Evolutionary conservation across 2,888 invertebrate species (phyloP), one percentile per base, ranked within the genome.

Genomic region (Cordylochernes scorpioides): DNA sequence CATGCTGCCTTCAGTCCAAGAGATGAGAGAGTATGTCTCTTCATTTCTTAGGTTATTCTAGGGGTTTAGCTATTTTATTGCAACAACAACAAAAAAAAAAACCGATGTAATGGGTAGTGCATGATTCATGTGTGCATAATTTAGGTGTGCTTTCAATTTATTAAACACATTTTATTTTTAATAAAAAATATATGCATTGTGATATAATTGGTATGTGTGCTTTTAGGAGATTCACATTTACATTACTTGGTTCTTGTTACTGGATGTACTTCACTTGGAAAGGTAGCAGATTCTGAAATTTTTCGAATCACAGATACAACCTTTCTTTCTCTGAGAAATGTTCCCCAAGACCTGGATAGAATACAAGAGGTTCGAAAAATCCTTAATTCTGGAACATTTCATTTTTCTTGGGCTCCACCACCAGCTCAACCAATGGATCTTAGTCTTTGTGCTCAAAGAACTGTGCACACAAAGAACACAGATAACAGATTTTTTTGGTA

Each of bases 401-500:
- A 97, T 52, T 97, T 97, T 54, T 74, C 88, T 0, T 77, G 75
- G 72, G 65, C 65, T 24, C 39, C 50, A 3, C 8, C 18, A 39
- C 59, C 60, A 27, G 45, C 55, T 38, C 39, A 40, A 3, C 61
- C 68, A 27, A 68, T 86, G 49, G 94, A 97, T 60, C 65, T 97
- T 34, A 94, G 88, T 9, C 57, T 91, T 31, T 88, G 86, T 54
- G 77, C 82, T 29, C 94, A 94, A 58, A 65, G 82, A 42, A 66
- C 74, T 45, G 66, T 68, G 41, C 71, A 71, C 50, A 73, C 73
- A 7, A 64, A 60, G 10, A 63, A 63, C 42, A 72, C 84, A 25
- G 94, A 97, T 55, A 82, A 86, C 49, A 64, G 91, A 49, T 97
- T 97, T 54, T 94, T 97, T 52, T 97, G 94, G 91, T n/a, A n/a